phyloP scores from a whole-genome alignment of 2,888 invertebrate genomes.

The Mermis nigrescens region DNA sequence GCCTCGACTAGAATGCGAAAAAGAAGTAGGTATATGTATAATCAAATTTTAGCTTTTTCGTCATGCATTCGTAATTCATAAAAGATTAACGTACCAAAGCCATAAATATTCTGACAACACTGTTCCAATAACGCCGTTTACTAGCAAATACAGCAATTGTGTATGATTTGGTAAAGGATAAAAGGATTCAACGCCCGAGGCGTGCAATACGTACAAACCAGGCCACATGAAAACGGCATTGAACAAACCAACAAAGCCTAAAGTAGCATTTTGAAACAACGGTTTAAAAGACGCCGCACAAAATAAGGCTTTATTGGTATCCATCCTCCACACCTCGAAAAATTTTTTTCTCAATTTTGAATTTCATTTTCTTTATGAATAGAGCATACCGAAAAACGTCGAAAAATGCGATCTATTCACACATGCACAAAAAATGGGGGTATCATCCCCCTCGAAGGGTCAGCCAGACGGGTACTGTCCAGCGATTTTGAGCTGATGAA shows the following conservation, averaged over 20 bases:
- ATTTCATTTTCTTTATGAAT: no score
- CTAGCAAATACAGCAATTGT: slow-evolving; percentile 56
- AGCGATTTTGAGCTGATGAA: no score
- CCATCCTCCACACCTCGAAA: not conserved
- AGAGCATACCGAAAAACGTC: no score
- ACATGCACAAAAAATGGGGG: no score
- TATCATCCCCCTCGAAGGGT: no score
- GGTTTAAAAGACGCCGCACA: not conserved
- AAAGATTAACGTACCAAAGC: slow-evolving; percentile 51
- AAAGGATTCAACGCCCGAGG: slow-evolving; percentile 54
- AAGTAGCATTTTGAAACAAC: slow-evolving; percentile 20
- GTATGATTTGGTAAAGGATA: slow-evolving; percentile 56
- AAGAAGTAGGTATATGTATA: not conserved
- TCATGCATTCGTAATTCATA: slow-evolving; percentile 14
- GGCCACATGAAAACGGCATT: slow-evolving; percentile 73
- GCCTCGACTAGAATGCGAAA: no score
- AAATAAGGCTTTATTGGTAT: not conserved
- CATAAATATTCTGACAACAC: slow-evolving; percentile 74
- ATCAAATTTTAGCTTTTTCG: not conserved
- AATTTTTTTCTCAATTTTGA: not conserved
- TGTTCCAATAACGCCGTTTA: slow-evolving; percentile 74
- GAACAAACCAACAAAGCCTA: slow-evolving; percentile 80
- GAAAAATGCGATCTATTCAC: no score
- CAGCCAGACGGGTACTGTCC: no score
- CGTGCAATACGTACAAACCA: slow-evolving; percentile 62